Evolutionary conservation across 53 echinoderm and acorn worm genomes (phyloP).

Genomic region (Zoroaster sp.): DNA sequence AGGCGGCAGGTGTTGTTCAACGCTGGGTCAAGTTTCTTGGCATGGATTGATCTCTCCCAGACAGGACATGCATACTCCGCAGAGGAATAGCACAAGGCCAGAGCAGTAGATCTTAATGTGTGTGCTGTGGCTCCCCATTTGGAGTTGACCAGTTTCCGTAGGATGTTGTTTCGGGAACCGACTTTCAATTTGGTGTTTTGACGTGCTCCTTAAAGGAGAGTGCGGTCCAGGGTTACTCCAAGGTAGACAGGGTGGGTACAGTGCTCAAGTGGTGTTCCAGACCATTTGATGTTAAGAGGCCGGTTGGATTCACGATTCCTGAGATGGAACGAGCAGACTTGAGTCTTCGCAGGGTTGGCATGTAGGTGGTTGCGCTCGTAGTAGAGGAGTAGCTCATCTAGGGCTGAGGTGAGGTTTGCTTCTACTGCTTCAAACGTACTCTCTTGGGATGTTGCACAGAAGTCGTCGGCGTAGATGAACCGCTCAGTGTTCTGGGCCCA

Average conservation of each 20-base stretch:
- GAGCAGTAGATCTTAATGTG: not conserved
- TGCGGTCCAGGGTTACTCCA: conserved; percentile 46
- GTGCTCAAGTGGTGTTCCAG: conserved; percentile 22
- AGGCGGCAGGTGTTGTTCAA: conserved; percentile 13
- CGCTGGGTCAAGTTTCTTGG: not conserved
- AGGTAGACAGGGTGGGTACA: conserved; percentile 35
- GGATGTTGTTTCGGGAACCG: not conserved
- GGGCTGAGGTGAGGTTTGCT: not conserved
- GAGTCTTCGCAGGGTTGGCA: conserved; percentile 31
- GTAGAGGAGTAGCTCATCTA: not conserved
- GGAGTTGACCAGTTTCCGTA: not conserved
- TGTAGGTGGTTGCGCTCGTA: conserved; percentile 47
- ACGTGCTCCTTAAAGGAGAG: not conserved
- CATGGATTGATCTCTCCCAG: conserved; percentile 14
- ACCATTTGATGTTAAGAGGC: conserved; percentile 16
- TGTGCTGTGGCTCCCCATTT: conserved; percentile 33
- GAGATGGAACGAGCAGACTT: conserved; percentile 30
- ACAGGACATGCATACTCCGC: conserved; percentile 10
- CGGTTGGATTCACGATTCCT: conserved; percentile 24
- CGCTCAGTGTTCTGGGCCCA: conserved; percentile 19
- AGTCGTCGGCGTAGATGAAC: conserved; percentile 42
- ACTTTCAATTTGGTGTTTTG: conserved; percentile 30
- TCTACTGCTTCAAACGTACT: conserved; percentile 23
- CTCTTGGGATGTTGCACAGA: not conserved
- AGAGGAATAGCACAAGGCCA: conserved; percentile 21